Percentiles rank a stretch among this genome's conserved stretches.
These are phyloP conservation scores for Neuroterus valhalla DNA, from an alignment of 1,140 invertebrate genomes.

Conservation along the genomic window DNA sequence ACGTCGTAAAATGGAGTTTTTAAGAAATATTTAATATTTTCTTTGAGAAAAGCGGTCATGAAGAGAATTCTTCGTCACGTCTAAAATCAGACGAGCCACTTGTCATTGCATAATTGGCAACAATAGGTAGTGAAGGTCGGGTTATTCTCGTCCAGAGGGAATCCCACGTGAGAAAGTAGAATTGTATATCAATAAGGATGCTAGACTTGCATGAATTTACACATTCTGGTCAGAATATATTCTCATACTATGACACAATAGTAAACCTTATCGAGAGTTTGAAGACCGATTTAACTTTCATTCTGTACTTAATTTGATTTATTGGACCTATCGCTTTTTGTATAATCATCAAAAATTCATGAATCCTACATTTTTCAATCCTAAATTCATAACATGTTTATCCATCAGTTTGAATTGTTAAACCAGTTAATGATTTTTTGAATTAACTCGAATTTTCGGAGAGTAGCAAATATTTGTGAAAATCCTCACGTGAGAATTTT, in stretches of 20 bases:
- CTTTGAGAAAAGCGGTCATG: background rate
- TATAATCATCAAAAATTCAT: no score
- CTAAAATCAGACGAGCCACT: constrained; percentile 55
- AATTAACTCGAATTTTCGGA: no score
- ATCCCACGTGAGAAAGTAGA: constrained; percentile 57
- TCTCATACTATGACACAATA: background rate
- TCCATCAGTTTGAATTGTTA: no score
- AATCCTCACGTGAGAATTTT: no score
- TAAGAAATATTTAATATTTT: background rate
- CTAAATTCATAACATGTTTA: no score
- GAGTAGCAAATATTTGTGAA: no score
- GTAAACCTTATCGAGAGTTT: background rate
- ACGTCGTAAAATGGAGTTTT: background rate
- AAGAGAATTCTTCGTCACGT: constrained; percentile 43
- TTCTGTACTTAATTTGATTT: no score
- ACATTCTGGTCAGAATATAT: background rate
- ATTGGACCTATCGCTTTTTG: no score
- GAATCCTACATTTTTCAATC: no score
- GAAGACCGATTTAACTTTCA: background rate
- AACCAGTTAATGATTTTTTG: no score
- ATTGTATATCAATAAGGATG: constrained; percentile 3
- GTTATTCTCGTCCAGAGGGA: constrained; percentile 56
- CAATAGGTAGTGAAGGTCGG: constrained; percentile 61
- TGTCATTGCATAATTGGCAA: constrained; percentile 63
- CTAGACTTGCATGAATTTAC: background rate